Evolutionary conservation across 1,140 invertebrate species (phyloP), one percentile per base, ranked within the genome.

Genomic region (Cotesia chilonis): DNA sequence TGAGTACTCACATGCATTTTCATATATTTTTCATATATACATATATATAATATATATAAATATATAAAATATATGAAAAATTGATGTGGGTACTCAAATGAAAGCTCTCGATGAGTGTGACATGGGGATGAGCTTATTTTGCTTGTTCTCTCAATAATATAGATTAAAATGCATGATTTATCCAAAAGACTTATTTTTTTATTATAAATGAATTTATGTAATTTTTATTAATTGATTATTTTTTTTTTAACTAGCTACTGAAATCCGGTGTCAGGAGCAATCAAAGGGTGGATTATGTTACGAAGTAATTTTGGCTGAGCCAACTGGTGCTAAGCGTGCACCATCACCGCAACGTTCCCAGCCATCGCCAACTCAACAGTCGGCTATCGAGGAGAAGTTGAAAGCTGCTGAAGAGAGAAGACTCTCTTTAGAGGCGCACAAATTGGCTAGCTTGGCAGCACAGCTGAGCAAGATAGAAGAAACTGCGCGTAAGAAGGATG

Each of bases 301-400:
- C 88, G 96, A 98, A 87, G 94, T 97, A 78, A 96, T 98, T 79
- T 87, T 98, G 76, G 94, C 94, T 59, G 94, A 96, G 79, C 94
- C 96, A 14, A 89, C 90, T 47, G 88, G 87, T 57, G 88, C 90
- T 4, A 94, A 92, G 80, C 89, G 91, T 74, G 88, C 91, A 7
- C 86, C 90, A 20, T 91, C 92, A 3, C 91, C 92, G 9, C 77
- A 9, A 20, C 57, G 57, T 28, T 20, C 77, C 6, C 83, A 82
- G 35, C 73, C 74, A 14, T 85, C 83, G 4, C 84, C 87, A 1
- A 83, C 85, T 71, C 81, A 83, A 47, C 85, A 86, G 38, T 92
- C 95, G 80, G 92, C 95, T 78, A 97, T 98, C 79, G 92, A 95
- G 79, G 94, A 95, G 77, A 98, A 97, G 84, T 89, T 97, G 2